Evolutionary conservation across 2,797 vertebrate species (phyloP).

Genomic region (Astyanax mexicanus): DNA sequence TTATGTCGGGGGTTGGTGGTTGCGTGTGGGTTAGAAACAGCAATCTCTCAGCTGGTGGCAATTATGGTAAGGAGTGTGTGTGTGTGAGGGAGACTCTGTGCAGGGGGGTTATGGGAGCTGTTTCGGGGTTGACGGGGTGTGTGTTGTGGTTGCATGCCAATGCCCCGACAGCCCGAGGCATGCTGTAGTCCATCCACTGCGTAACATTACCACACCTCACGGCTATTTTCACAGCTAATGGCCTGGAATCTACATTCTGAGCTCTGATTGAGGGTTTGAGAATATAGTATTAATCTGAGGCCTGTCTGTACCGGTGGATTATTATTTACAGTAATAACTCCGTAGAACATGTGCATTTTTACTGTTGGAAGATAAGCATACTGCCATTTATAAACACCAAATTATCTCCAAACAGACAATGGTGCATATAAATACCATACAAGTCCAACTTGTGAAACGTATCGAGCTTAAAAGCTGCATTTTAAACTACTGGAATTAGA

Average conservation of each 20-base stretch:
- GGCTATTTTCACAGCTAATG: conserved; percentile 57
- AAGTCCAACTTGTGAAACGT: too few relatives aligned
- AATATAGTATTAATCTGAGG: conserved; percentile 33
- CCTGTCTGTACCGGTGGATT: conserved; percentile 18
- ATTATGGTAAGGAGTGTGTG: conserved; percentile 49
- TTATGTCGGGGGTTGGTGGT: too few relatives aligned
- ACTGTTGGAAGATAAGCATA: conserved; percentile 4
- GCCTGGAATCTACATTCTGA: conserved; percentile 33
- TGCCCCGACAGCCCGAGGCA: conserved; percentile 54
- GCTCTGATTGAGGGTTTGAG: conserved; percentile 42
- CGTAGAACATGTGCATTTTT: conserved; percentile 8
- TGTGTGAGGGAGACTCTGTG: conserved; percentile 14
- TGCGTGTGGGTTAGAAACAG: too few relatives aligned
- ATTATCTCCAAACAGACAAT: conserved; percentile 29
- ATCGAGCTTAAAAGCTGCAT: too few relatives aligned
- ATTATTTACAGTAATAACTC: conserved; percentile 33
- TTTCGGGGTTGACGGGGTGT: conserved; percentile 46
- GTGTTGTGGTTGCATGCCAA: conserved; percentile 53
- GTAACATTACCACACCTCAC: conserved; percentile 55
- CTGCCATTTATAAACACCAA: conserved; percentile 33
- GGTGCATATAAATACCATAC: conserved; percentile 9
- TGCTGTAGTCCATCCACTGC: conserved; percentile 41
- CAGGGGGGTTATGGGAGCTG: conserved; percentile 45
- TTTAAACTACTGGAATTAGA: too few relatives aligned
- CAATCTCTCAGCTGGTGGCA: conserved; percentile 62